These are phyloP conservation scores for Struthio camelus DNA, from an alignment of 2,113 vertebrate genomes.

Conservation along the genomic window DNA sequence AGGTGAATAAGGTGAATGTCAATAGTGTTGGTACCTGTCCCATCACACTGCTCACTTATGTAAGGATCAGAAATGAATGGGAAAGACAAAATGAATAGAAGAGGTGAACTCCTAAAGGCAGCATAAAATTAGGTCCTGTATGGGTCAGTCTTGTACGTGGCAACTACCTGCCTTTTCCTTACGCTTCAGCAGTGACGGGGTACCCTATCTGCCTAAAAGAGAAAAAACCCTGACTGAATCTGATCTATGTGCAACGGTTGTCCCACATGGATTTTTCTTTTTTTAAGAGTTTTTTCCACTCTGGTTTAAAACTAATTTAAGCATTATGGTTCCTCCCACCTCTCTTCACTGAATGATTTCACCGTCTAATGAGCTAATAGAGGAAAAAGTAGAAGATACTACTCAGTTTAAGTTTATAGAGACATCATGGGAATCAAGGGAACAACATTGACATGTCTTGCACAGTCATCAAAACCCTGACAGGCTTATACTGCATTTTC, in stretches of 20 bases:
- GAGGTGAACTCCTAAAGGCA: background rate
- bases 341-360: background rate
- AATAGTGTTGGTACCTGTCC: background rate
- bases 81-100: slow-evolving; percentile 6
- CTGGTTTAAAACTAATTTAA: background rate
- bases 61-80: background rate
- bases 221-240: background rate
- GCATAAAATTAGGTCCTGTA: slow-evolving; percentile 4
- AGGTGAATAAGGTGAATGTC: background rate
- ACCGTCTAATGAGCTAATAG: background rate
- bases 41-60: slow-evolving; percentile 10
- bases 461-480: background rate
- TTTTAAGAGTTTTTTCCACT: background rate
- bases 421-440: background rate
- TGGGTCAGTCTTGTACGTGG: background rate
- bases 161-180: background rate
- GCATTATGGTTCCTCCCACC: background rate
- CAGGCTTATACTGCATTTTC: background rate
- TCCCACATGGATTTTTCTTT: background rate
- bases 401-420: background rate
- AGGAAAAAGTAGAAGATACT: background rate
- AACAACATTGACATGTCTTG: background rate
- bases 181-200: accelerated
- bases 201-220: background rate
- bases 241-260: background rate